phyloP scores from a whole-genome alignment of 2,113 vertebrate genomes.

The Muscicapa adusta region DNA sequence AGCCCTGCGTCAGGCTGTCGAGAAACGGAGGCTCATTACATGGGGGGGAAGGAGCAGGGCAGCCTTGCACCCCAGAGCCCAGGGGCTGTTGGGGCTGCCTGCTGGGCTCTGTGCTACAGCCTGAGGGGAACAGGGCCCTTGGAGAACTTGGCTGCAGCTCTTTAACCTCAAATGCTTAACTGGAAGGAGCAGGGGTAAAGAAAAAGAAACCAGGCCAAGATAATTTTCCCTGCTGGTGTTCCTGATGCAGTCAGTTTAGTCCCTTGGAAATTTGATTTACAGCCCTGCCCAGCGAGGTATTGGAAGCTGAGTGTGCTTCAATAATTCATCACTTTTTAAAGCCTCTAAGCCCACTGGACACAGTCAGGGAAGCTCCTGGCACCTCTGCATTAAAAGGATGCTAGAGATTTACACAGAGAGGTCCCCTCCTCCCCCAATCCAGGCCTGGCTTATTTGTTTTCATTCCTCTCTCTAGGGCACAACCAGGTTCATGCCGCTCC shows the following conservation, averaged over 20 bases:
- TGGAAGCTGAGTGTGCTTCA: background rate
- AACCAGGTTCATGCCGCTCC: background rate
- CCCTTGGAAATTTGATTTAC: constrained; percentile 2
- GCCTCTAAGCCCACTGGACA: background rate
- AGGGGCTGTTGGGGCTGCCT: background rate
- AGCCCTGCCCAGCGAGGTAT: background rate
- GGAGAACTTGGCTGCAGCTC: background rate
- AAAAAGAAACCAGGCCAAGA: constrained; percentile 9
- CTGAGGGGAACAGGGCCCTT: accelerated
- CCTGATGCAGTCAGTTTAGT: background rate
- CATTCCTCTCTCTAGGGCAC: background rate
- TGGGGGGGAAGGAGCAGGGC: background rate
- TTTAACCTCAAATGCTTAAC: background rate
- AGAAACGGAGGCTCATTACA: constrained; percentile 50
- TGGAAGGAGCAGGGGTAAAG: background rate
- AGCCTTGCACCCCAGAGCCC: background rate
- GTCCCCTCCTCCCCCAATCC: background rate
- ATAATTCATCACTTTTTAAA: background rate
- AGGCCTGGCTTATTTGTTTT: constrained; percentile 17
- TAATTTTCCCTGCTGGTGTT: background rate
- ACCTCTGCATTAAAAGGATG: background rate
- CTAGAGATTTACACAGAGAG: background rate
- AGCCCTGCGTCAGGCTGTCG: constrained; percentile 39
- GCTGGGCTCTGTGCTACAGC: background rate
- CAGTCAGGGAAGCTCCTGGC: background rate